Base-by-base conservation (phyloP, 2,888 invertebrate species). In the Clanis bilineata region DNA sequence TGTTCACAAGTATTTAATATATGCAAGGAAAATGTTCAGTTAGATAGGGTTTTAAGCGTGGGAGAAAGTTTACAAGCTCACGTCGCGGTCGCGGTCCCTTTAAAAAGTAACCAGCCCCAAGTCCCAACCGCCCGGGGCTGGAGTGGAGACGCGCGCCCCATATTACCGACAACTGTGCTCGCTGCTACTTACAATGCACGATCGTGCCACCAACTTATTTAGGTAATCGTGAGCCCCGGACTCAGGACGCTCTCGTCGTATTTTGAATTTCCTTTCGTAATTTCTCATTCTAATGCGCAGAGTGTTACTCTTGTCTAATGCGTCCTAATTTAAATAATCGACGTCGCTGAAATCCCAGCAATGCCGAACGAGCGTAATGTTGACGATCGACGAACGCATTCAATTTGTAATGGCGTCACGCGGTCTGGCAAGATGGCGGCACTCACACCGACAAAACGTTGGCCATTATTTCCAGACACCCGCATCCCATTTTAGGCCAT, bases 381-480 rank as follows among this genome's bases (percentile, higher is more conserved):
- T 57, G 41, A 57, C 60, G 62, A 69, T 65, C 73, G 67, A 62
- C 71, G 72, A 83, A 81, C 85, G 81, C 81, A 81, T 79, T 77
- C 82, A 77, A 85, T 83, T 83, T 74, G 82, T 80, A 85, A 88
- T 88, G 90, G 92, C 92, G 92, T 88, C 92, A 91, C 85, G 91
- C 92, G 83, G 92, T 92, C 92, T 92, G 79, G 80, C 82, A 88
- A 89, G 83, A 89, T 89, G 88, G 90, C 88, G 83, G 77, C 77
- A 68, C 65, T 71, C 71, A 65, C 69, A 72, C 76, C 75, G 73
- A 73, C 70, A 77, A 82, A 80, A 82, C 76, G 76, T 75, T 81
- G 74, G 76, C 77, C 71, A 79, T 83, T 82, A 83, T 82, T 79
- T 79, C 72, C 77, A 82, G 74, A 71, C 71, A 51, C 76, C 76